These are phyloP conservation scores for Halictus ligatus DNA, from an alignment of 2,888 invertebrate genomes.

Conservation along the genomic window DNA sequence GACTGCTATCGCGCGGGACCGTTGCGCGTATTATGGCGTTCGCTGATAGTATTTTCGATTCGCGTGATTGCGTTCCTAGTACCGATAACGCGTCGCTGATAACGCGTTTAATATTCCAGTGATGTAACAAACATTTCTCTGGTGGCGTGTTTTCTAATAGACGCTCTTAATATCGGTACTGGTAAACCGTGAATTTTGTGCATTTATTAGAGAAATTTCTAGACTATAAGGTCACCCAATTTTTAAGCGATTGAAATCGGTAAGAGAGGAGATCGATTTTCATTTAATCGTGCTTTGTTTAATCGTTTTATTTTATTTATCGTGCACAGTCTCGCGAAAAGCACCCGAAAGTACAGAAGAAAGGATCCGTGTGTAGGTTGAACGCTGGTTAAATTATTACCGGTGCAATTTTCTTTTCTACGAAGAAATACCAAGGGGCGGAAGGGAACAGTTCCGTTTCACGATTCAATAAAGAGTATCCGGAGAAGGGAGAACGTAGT, in stretches of 20 bases:
- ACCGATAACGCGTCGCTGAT: not conserved
- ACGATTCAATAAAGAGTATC: constrained; percentile 19
- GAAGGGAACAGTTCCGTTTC: not conserved
- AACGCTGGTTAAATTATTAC: not conserved
- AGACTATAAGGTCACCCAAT: too few relatives aligned
- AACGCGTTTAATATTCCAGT: not conserved
- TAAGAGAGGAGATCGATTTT: too few relatives aligned
- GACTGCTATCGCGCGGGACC: not conserved
- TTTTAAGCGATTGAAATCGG: too few relatives aligned
- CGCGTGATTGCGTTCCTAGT: not conserved
- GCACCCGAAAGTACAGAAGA: not conserved
- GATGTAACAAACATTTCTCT: not conserved
- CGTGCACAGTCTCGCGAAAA: not conserved
- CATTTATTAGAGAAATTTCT: too few relatives aligned
- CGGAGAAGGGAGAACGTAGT: not conserved
- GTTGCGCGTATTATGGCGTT: not conserved
- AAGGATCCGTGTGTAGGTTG: not conserved
- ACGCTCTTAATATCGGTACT: too few relatives aligned
- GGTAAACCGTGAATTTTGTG: too few relatives aligned
- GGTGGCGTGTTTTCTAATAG: not conserved
- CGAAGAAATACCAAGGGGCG: not conserved
- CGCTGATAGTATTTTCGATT: not conserved
- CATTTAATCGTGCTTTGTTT: too few relatives aligned
- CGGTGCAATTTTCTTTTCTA: not conserved
- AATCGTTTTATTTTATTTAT: not conserved